These are phyloP conservation scores for Heterodera filipjevi DNA, from an alignment of 2,888 invertebrate species.

Conservation along the genomic window DNA sequence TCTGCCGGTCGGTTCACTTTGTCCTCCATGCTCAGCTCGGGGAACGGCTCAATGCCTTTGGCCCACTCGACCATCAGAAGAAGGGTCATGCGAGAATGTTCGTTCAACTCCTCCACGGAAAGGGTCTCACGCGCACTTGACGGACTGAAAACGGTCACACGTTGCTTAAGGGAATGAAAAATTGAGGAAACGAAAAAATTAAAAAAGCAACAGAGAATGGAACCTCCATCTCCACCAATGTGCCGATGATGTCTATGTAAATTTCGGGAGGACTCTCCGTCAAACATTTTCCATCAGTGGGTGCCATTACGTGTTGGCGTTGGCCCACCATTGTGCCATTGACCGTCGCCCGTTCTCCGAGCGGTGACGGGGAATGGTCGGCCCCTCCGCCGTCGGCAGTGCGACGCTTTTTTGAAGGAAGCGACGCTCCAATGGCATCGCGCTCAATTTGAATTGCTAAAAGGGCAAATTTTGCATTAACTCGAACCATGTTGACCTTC, in stretches of 20 bases:
- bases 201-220: background rate
- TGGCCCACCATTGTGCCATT: conserved; percentile 5
- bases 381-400: background rate
- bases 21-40: conserved; percentile 60
- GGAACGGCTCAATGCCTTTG: conserved; percentile 59
- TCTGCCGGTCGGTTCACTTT: conserved; percentile 36
- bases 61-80: conserved; percentile 65
- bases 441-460: conserved; percentile 63
- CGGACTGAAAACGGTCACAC: conserved; percentile 39
- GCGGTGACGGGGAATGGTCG: conserved; percentile 23
- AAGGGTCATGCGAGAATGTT: conserved; percentile 62
- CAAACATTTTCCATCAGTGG: conserved; percentile 14
- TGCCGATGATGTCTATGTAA: conserved; percentile 53
- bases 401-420: conserved; percentile 16
- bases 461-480: background rate
- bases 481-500: conserved; percentile 46
- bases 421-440: conserved; percentile 59
- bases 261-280: background rate
- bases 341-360: background rate
- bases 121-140: conserved; percentile 22
- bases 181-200: background rate
- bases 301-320: too few relatives aligned
- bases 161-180: conserved; percentile 23
- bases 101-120: conserved; percentile 58
- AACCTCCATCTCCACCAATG: conserved; percentile 61